Evolutionary conservation across 2,113 vertebrate genomes (phyloP), one percentile per base, ranked within the genome.

Genomic region (Hucho hucho): DNA sequence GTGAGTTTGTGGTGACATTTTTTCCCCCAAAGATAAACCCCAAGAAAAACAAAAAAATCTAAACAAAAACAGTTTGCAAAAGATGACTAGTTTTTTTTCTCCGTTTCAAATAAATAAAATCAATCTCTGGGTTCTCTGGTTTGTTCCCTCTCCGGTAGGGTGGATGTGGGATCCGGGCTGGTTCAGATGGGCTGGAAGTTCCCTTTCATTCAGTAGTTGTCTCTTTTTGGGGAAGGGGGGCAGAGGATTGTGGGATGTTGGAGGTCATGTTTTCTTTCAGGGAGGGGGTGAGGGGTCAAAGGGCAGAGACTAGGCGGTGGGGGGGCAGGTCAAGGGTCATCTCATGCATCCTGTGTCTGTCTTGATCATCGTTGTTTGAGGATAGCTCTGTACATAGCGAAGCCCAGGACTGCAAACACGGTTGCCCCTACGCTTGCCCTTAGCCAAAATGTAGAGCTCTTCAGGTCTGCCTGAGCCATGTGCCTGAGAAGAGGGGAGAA

Each of bases 381-480:
- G 61, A 99, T 92, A 6, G 95, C 96, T 96, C 93, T 98, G 93
- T 99, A 99, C 96, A 99, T 95, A 84, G 98, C 97, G 73, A 99
- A 98, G 81, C 98, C 98, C 86, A 99, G 86, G 83, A 99, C 96
- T 7, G 98, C 97, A 77, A 96, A 99, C 75, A 99, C 94, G 0
- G 97, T 99, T 93, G 97, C 98, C 65, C 98, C 96, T 74, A 99
- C 94, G 84, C 97, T 99, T 76, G 97, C 98, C 84, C 97, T 93
- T 86, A 99, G 94, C 98, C 98, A 99, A 89, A 99, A 99, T 0
- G 96, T 96, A 53, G 98, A 99, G 90, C 95, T 98, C 94, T 99
- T 99, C 92, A 98, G 94, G 91, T 99, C 97, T 0, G 95, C 95
- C 91, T 99, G 97, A 46, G 96, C 97, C 94, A 98, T 95, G 66